Percentiles rank a stretch among this genome's conserved stretches.
phyloP scores from a whole-genome alignment of 2,797 vertebrate species.

The Pseudotriccus pelzelni region DNA sequence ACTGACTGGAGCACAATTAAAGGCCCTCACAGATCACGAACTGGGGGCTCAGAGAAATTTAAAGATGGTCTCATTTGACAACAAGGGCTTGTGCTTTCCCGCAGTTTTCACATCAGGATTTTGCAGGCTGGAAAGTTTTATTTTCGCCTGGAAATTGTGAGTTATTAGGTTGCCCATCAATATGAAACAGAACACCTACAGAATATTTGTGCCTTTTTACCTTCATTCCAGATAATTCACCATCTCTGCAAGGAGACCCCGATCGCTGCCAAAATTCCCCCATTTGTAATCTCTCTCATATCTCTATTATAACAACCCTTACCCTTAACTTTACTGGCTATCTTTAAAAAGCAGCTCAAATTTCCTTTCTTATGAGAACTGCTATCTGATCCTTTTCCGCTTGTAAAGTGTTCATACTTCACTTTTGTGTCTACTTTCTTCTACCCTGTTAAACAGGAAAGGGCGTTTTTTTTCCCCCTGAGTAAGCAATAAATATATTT shows the following conservation, averaged over 20 bases:
- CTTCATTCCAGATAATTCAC: not conserved
- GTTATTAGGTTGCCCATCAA: not conserved
- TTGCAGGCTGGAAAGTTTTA: not conserved
- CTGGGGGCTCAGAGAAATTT: not conserved
- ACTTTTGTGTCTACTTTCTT: not conserved
- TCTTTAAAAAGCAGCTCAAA: constrained; percentile 37
- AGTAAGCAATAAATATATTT: not conserved
- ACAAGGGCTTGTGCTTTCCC: not conserved
- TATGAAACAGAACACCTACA: not conserved
- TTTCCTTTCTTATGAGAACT: constrained; percentile 39
- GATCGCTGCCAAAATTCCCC: not conserved
- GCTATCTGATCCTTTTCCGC: constrained; percentile 31
- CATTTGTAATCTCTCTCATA: not conserved
- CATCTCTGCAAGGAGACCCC: not conserved
- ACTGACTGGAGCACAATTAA: not conserved
- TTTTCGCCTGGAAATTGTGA: constrained; percentile 19
- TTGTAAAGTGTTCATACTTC: constrained; percentile 12
- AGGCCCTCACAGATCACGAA: not conserved
- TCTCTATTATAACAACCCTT: constrained; percentile 13
- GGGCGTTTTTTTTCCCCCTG: not conserved
- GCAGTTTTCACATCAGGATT: not conserved
- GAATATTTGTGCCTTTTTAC: not conserved
- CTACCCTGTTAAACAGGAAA: not conserved
- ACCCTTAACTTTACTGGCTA: constrained; percentile 36
- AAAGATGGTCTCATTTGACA: not conserved